These are phyloP conservation scores for Forbesichthys papilliferus DNA, from an alignment of 2,113 vertebrate genomes.

Conservation along the genomic window DNA sequence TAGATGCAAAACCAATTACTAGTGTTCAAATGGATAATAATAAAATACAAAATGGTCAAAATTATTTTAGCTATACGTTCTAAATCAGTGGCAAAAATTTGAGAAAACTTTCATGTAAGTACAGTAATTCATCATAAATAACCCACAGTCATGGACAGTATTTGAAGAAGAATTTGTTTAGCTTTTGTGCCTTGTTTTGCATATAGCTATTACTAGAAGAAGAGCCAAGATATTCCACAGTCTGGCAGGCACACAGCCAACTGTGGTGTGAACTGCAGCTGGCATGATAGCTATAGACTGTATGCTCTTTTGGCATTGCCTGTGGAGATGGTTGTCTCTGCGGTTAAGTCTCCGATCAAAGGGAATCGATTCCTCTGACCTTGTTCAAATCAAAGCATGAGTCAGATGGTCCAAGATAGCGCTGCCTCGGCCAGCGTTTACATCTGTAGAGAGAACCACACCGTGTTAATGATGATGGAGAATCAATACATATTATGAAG, in stretches of 20 bases:
- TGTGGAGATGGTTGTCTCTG: conserved; percentile 44
- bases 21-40: too few species aligned
- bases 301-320: conserved; percentile 7
- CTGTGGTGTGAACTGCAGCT: background rate
- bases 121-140: too few species aligned
- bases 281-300: background rate
- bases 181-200: too few species aligned
- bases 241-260: background rate
- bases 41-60: too few species aligned
- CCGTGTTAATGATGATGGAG: conserved; percentile 47
- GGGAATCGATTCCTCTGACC: conserved; percentile 60
- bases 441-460: conserved; percentile 18
- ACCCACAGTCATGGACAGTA: too few species aligned
- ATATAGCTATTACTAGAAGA: too few species aligned
- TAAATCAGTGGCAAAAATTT: too few species aligned
- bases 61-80: too few species aligned
- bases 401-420: conserved; percentile 17
- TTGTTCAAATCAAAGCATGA: conserved; percentile 57
- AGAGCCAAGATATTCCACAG: background rate
- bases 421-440: conserved; percentile 23
- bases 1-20: too few species aligned
- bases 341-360: conserved; percentile 47
- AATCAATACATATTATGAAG: conserved; percentile 56
- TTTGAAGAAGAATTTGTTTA: too few species aligned
- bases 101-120: too few species aligned